Conservation (phyloP, 1,140 invertebrate species). For the Thaumetopoea pityocampa region DNA sequence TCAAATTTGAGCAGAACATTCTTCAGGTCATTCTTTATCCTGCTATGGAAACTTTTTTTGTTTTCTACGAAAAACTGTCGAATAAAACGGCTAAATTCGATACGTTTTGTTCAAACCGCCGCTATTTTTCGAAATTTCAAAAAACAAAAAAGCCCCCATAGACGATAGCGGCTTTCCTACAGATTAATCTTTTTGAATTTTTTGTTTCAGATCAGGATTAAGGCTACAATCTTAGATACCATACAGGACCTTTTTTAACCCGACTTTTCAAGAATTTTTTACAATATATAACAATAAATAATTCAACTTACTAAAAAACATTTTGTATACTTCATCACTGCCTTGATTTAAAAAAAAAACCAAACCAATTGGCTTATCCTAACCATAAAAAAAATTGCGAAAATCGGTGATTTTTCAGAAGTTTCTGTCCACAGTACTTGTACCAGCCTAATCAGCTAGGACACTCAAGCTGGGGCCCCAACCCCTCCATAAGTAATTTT, state of each 20-base stretch:
- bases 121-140: constrained; percentile 2
- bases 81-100: constrained; percentile 9
- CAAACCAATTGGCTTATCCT: no score
- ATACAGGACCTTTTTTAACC: constrained; percentile 6
- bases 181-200: constrained; percentile 13
- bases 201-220: constrained; percentile 1
- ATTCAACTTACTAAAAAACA: constrained; percentile 5
- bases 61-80: constrained; percentile 14
- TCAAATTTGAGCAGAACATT: constrained; percentile 11
- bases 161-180: constrained; percentile 13
- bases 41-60: constrained; percentile 17
- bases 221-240: constrained; percentile 6
- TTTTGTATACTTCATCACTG: constrained; percentile 12
- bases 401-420: no score
- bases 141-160: constrained; percentile 17
- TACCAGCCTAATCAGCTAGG: no score
- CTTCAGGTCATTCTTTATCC: constrained; percentile 13
- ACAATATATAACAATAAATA: constrained; percentile 8
- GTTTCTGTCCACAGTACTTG: no score
- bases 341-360: constrained; percentile 15
- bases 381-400: no score
- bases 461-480: no score
- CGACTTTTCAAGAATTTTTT: constrained; percentile 4
- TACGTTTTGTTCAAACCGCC: constrained; percentile 15
- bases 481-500: no score